Percentiles rank a stretch among this genome's conserved stretches.
These are phyloP conservation scores for Tetramorium bicarinatum DNA, from an alignment of 2,888 invertebrate genomes.

Conservation along the genomic window DNA sequence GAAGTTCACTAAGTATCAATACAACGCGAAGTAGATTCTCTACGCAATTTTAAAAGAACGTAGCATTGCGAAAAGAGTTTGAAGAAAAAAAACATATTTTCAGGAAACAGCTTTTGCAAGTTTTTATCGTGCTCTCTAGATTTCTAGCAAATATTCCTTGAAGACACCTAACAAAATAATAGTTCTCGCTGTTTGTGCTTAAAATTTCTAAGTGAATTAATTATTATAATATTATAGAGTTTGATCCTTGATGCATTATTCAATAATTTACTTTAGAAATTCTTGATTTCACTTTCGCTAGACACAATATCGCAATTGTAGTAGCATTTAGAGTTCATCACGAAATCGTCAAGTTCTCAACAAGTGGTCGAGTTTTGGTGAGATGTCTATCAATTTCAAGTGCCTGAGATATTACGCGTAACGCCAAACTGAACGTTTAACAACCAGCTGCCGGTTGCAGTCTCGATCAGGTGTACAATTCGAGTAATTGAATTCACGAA, in stretches of 20 bases:
- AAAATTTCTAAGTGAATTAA: background rate
- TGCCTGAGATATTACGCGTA: slow-evolving; percentile 15
- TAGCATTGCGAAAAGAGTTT: background rate
- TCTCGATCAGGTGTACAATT: slow-evolving; percentile 5
- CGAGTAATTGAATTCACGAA: slow-evolving; percentile 33
- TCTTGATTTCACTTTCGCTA: slow-evolving; percentile 8
- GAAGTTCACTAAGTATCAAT: background rate
- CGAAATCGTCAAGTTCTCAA: slow-evolving; percentile 49
- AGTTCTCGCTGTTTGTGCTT: background rate
- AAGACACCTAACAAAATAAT: background rate
- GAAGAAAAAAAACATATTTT: background rate
- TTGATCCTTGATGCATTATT: no score
- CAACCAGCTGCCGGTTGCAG: slow-evolving; percentile 29
- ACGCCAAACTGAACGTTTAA: slow-evolving; percentile 21
- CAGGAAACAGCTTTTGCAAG: background rate
- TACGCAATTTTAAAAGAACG: background rate
- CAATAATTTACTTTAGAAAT: no score
- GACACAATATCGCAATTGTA: slow-evolving; percentile 19
- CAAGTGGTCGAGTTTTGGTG: slow-evolving; percentile 54
- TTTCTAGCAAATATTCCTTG: background rate
- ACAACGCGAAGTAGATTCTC: background rate
- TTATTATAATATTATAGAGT: background rate
- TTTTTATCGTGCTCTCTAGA: background rate
- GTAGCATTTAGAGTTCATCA: slow-evolving; percentile 4
- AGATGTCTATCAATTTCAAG: slow-evolving; percentile 33